A percentile compares a stretch with the other conserved stretches of the same genome.
Conservation (phyloP, 2,888 invertebrate genomes). For the Hypercompe scribonia region DNA sequence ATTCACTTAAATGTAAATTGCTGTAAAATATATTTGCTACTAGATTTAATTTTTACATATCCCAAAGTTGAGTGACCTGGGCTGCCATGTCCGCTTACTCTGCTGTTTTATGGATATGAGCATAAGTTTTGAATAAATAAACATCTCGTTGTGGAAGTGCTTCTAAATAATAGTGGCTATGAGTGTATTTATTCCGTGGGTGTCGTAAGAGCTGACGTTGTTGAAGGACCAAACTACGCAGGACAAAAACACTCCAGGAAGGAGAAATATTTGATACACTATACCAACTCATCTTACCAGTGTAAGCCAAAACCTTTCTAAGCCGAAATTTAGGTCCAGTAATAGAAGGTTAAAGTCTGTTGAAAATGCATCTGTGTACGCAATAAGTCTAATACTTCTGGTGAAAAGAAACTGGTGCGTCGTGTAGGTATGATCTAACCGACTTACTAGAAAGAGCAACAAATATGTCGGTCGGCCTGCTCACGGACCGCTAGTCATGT, state of each 20-base stretch:
- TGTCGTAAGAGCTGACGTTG: too few relatives aligned
- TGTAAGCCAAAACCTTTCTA: too few relatives aligned
- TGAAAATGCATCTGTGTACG: slow-evolving; percentile 14
- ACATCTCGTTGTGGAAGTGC: not conserved
- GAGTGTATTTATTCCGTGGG: too few relatives aligned
- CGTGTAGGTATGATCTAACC: slow-evolving; percentile 51
- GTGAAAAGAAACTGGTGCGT: not conserved
- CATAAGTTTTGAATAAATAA: not conserved
- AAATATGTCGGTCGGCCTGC: slow-evolving; percentile 44
- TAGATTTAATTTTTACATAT: not conserved
- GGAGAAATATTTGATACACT: too few relatives aligned
- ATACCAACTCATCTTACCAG: too few relatives aligned
- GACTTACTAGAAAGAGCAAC: slow-evolving; percentile 29
- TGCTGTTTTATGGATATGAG: not conserved
- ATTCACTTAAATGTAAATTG: not conserved
- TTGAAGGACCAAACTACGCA: too few relatives aligned
- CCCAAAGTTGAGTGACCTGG: not conserved
- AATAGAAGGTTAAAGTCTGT: too few relatives aligned
- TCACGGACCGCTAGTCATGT: slow-evolving; percentile 40
- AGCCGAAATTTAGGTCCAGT: too few relatives aligned
- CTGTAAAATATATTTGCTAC: not conserved
- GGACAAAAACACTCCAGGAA: too few relatives aligned
- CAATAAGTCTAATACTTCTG: slow-evolving; percentile 41
- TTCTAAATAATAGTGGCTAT: slow-evolving; percentile 25
- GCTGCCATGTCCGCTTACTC: not conserved